A percentile compares a stretch with the other conserved stretches of the same genome.
These are phyloP conservation scores for Epinephelus awoara DNA, from an alignment of 2,797 vertebrate genomes.

Conservation along the genomic window DNA sequence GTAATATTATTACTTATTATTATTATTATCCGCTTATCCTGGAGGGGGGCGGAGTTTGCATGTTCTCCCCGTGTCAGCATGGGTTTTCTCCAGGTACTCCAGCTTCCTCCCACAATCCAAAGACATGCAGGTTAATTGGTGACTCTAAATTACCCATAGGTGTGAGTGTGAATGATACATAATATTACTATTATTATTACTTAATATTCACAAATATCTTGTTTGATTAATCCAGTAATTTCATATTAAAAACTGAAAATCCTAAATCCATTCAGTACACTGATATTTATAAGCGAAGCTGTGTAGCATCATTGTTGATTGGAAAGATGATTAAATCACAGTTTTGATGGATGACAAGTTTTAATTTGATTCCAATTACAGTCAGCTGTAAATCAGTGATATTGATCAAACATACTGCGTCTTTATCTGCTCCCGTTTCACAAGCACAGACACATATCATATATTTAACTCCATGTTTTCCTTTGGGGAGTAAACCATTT, in stretches of 20 bases:
- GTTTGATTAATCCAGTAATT: background rate
- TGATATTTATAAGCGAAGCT: too few relatives aligned
- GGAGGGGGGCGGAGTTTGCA: too few relatives aligned
- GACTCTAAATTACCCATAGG: too few relatives aligned
- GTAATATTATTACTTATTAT: too few relatives aligned
- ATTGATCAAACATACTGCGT: conserved; percentile 44
- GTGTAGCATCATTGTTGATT: background rate
- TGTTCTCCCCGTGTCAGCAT: too few relatives aligned
- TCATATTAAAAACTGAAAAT: background rate
- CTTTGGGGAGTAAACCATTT: conserved; percentile 89
- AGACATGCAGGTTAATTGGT: too few relatives aligned
- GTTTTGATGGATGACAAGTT: conserved; percentile 7
- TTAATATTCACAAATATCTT: too few relatives aligned
- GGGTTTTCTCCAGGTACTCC: too few relatives aligned
- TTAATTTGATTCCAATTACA: background rate
- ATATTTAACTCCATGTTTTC: conserved; percentile 83
- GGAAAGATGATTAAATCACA: background rate
- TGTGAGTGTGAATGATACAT: too few relatives aligned
- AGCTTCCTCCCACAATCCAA: too few relatives aligned
- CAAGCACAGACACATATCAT: conserved; percentile 49
- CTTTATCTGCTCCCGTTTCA: conserved; percentile 52
- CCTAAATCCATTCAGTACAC: background rate
- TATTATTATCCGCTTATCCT: too few relatives aligned
- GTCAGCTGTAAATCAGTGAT: conserved; percentile 27
- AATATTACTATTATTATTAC: too few relatives aligned